Conservation (phyloP, 1,140 invertebrate species). For the Cylas formicarius region DNA sequence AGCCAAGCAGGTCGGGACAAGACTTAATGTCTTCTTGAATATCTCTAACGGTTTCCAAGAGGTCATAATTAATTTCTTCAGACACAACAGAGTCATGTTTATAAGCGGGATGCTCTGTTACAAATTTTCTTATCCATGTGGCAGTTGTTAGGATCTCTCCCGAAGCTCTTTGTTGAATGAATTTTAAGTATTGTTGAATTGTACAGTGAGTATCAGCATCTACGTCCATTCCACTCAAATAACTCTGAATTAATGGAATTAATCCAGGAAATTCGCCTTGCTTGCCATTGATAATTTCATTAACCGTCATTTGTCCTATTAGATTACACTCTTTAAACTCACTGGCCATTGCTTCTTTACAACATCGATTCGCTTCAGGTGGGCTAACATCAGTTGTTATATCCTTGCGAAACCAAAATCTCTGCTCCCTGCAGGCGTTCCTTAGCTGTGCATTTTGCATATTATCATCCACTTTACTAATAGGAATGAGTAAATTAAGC, state of each 20-base stretch:
- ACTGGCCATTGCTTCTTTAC: slow-evolving; percentile 26
- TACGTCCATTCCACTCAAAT: slow-evolving; percentile 87
- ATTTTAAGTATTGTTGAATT: slow-evolving; percentile 91
- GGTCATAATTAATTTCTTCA: slow-evolving; percentile 89
- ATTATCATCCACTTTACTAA: slow-evolving; percentile 98
- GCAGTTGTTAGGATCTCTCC: slow-evolving; percentile 83
- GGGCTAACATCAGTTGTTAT: slow-evolving; percentile 52
- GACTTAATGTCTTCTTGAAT: slow-evolving; percentile 65
- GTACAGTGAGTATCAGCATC: slow-evolving; percentile 96
- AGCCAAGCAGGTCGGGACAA: slow-evolving; percentile 71
- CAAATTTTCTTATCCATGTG: slow-evolving; percentile 87
- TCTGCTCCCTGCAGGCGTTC: slow-evolving; percentile 73
- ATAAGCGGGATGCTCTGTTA: slow-evolving; percentile 83
- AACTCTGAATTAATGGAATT: slow-evolving; percentile 87
- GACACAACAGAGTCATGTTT: slow-evolving; percentile 85
- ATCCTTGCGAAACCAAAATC: slow-evolving; percentile 89
- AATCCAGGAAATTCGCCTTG: slow-evolving; percentile 88
- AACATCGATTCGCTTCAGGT: slow-evolving; percentile 42
- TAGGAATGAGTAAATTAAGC: slow-evolving; percentile 94
- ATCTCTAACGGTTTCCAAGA: slow-evolving; percentile 67
- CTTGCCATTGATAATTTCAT: slow-evolving; percentile 98
- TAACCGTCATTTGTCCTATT: slow-evolving; percentile 73
- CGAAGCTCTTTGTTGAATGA: slow-evolving; percentile 85
- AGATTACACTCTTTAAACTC: slow-evolving; percentile 44
- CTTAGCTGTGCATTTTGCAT: slow-evolving; percentile 90